Conservation (phyloP, 2,888 invertebrate genomes). For the Agrotis exclamationis region DNA sequence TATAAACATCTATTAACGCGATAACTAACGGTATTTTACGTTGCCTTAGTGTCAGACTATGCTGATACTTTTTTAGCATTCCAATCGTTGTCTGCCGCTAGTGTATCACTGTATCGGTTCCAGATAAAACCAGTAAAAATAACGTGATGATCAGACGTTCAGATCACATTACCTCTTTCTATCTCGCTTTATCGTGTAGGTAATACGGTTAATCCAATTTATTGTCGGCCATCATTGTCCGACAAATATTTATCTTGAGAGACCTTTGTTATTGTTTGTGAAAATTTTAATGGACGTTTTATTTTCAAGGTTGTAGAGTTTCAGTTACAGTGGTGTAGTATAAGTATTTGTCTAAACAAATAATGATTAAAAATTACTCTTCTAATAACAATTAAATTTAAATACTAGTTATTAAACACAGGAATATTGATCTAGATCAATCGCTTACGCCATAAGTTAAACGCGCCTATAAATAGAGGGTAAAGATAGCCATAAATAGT, state of each 20-base stretch:
- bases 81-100: conserved; percentile 10
- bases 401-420: not conserved
- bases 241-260: conserved; percentile 32
- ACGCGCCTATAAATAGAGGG: conserved; percentile 32
- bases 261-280: conserved; percentile 44
- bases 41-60: too few relatives aligned
- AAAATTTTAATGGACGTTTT: not conserved
- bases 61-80: conserved; percentile 12
- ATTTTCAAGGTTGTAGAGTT: conserved; percentile 23
- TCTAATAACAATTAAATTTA: not conserved
- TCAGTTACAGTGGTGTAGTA: not conserved
- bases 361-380: too few relatives aligned
- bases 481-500: conserved; percentile 30
- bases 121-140: conserved; percentile 34
- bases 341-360: too few relatives aligned
- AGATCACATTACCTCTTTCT: conserved; percentile 20
- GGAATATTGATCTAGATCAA: not conserved
- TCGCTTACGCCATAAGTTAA: conserved; percentile 20
- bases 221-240: conserved; percentile 6
- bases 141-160: not conserved
- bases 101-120: conserved; percentile 28
- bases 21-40: too few relatives aligned
- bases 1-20: too few relatives aligned
- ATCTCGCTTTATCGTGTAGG: not conserved
- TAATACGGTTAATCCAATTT: conserved; percentile 2